phyloP scores from a whole-genome alignment of 2,797 vertebrate genomes.

The Acanthiza pusilla region DNA sequence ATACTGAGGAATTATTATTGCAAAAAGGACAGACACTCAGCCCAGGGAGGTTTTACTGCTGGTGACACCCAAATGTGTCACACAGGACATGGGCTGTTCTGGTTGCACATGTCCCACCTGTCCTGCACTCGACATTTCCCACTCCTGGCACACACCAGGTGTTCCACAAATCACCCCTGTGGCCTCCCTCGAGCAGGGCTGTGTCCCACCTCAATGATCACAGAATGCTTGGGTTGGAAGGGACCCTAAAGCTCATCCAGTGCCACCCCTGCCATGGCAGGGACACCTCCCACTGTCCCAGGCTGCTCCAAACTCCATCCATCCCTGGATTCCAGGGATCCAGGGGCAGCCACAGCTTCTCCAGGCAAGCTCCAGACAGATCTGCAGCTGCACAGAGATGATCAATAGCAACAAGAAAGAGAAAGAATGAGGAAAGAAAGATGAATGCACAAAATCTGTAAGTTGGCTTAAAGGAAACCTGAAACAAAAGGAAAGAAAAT shows the following conservation, averaged over 20 bases:
- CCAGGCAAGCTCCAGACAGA: background rate
- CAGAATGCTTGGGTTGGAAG: background rate
- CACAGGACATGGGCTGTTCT: background rate
- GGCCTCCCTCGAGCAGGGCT: background rate
- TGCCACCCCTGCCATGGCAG: background rate
- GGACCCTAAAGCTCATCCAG: background rate
- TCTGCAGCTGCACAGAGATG: background rate
- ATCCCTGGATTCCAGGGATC: too few species aligned
- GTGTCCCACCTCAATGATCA: background rate
- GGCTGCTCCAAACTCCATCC: background rate
- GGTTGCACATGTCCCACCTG: rapidly evolving
- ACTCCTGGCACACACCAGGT: rapidly evolving
- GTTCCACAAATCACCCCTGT: rapidly evolving
- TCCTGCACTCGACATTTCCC: background rate
- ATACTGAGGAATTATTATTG: background rate
- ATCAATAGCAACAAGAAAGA: background rate
- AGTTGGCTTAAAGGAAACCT: background rate
- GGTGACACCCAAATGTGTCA: background rate
- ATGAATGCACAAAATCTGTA: background rate
- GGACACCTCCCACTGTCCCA: background rate
- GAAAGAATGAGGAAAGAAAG: background rate
- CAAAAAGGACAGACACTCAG: background rate
- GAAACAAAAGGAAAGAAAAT: background rate
- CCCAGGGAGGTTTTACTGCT: background rate
- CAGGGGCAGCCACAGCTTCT: background rate